Evolutionary conservation across 2,888 invertebrate genomes (phyloP).

Genomic region (Galerucella nymphaeae): DNA sequence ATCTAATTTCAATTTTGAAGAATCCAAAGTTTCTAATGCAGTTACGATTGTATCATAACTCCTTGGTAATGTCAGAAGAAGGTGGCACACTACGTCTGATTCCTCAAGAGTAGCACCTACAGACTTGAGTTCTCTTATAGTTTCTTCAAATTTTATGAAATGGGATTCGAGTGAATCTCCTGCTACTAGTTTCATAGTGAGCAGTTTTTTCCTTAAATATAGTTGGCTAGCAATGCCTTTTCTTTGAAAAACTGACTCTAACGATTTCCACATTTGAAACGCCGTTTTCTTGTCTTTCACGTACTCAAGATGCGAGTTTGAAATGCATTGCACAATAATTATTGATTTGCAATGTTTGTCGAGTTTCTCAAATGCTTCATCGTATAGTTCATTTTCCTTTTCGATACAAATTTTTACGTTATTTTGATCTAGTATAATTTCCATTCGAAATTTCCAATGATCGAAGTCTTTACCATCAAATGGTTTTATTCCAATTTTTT

Average conservation of each 20-base stretch:
- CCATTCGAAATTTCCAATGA: too few species aligned
- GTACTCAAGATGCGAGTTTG: slow-evolving; percentile 49
- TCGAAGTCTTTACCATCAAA: too few species aligned
- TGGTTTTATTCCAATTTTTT: too few species aligned
- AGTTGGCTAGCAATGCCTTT: slow-evolving; percentile 50
- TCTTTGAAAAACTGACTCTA: slow-evolving; percentile 47
- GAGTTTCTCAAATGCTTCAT: slow-evolving; percentile 30
- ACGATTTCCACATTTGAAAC: slow-evolving; percentile 49
- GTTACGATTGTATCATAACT: slow-evolving; percentile 47
- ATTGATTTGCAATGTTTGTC: slow-evolving; percentile 43
- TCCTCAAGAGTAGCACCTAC: slow-evolving; percentile 49
- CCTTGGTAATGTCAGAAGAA: slow-evolving; percentile 47
- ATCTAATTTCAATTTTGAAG: slow-evolving; percentile 34
- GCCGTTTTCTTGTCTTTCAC: slow-evolving; percentile 49
- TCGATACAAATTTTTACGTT: too few species aligned
- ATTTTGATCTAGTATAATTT: too few species aligned
- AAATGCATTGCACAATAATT: slow-evolving; percentile 48
- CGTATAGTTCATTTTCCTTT: slow-evolving; percentile 3
- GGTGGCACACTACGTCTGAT: slow-evolving; percentile 48
- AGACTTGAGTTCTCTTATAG: slow-evolving; percentile 45
- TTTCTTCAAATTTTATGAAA: slow-evolving; percentile 47
- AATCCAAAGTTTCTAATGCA: slow-evolving; percentile 42
- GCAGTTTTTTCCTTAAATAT: slow-evolving; percentile 46
- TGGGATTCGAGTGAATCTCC: slow-evolving; percentile 45
- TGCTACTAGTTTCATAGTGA: slow-evolving; percentile 45